Evolutionary conservation across 2,888 invertebrate species (phyloP), one percentile per base, ranked within the genome.

Genomic region (Melanotus villosus): DNA sequence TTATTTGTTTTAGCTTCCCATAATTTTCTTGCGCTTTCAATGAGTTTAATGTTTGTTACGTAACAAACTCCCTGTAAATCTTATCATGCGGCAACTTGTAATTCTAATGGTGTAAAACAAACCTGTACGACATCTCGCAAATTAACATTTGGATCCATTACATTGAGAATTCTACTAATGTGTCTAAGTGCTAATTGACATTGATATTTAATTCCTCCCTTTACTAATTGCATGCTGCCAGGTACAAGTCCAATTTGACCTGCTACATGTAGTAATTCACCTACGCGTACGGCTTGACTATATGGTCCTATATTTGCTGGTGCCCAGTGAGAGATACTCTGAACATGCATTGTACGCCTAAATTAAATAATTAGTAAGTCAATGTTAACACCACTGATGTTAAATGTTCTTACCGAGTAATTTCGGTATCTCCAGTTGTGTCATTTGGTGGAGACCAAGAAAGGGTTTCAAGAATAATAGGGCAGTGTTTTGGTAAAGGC

Each of bases 261-360:
- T 76, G 97, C 95, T 56, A 97, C 91, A 80, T 93, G 92, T 69
- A 96, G 92, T 74, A 94, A 90, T 79, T 94, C 92, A 65, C 93
- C 93, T 54, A 96, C 95, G 88, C 92, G 90, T 69, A 94, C 90
- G 1, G 95, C 94, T 86, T 98, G 98, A 82, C 97, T 97, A 83
- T 98, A 98, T 4, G 98, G 97, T 47, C 97, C 98, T 78, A 98
- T 97, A 83, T 96, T 97, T 69, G 97, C 97, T 0, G 98, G 97
- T n/a, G 97, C 97, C 98, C 98, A 98, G 84, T 98, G 97, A 23
- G 97, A 97, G 78, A 97, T 91, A 71, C 97, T 93, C 85, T 97
- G 97, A 38, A 98, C 97, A 83, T 98, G 97, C 93, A 97, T 94
- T 5, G 94, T 94, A 72, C 91, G 88, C 69, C 93, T 89, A 26